Base-by-base conservation (phyloP, 2,797 vertebrate genomes). In the Tenualosa thibaudeaui region DNA sequence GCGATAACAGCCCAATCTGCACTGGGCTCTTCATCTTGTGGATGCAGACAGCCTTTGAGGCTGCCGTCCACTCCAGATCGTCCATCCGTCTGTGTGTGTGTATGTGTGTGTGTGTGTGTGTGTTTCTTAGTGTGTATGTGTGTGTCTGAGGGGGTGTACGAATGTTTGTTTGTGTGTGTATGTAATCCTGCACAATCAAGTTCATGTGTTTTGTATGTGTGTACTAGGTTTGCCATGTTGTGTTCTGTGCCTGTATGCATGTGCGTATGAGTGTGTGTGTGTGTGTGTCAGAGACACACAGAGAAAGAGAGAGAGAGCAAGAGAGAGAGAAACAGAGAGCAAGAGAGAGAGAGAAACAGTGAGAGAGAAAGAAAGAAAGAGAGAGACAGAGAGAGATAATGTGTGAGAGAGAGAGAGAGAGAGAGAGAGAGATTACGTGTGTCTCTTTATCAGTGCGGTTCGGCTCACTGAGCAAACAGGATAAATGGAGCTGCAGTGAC, bases 1-100 rank as follows among this genome's bases (percentile, higher is more conserved):
- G 86, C 86, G 83, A 85, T 87, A 82, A 84, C 78, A 81, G 84
- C 58, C 84, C 85, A 85, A 85, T 84, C 82, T 83, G 40, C 78
- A 60, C 58, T 31, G 50, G 46, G 12, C 62, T 71, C 81, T 81
- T 56, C 81, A 81, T 85, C 56, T 82, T 37, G 10, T 54, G 68
- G 86, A 56, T 56, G 54, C 81, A 83, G 81, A 86, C 78, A 84
- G 75, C 49, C 68, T 84, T 82, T 58, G 83, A 81, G 24, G 56
- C 81, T 62, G 43, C 24, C 65, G 49, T 24, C 37, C 85, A 86
- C 81, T 84, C 54, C 17, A 84, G 65, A 85, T 81, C 54, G 53
- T 19, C 71, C 71, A 43, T 78, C 71, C 40, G 17, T 78, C 2
- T 43, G 12, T 78, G 37, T 46, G 71, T 78, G 40, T 78, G 26